These are phyloP conservation scores for Listrodromus nycthemerus DNA, from an alignment of 2,888 invertebrate species.

Conservation along the genomic window DNA sequence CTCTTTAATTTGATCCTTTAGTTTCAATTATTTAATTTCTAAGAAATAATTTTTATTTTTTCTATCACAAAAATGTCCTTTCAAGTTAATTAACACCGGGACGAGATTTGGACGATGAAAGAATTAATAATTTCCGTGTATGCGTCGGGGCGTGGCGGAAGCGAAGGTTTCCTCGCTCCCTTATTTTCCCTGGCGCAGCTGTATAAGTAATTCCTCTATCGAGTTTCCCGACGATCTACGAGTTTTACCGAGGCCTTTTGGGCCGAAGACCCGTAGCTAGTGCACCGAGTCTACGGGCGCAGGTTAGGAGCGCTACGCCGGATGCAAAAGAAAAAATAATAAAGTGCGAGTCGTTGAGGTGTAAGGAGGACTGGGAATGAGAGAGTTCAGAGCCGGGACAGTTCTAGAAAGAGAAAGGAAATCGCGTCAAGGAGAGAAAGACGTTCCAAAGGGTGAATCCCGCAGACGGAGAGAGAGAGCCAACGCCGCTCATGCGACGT, in stretches of 20 bases:
- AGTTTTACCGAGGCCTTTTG: constrained; percentile 10
- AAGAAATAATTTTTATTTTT: not conserved
- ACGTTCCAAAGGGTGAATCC: constrained; percentile 10
- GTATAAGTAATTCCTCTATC: constrained; percentile 22
- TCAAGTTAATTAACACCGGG: not conserved
- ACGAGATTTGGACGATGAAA: not conserved
- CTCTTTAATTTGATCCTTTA: not conserved
- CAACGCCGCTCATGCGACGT: constrained; percentile 58
- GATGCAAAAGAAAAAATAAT: constrained; percentile 43
- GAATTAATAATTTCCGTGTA: not conserved
- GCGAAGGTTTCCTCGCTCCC: constrained; percentile 10
- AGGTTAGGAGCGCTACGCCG: not conserved
- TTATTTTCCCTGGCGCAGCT: constrained; percentile 13
- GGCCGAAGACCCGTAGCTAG: constrained; percentile 3
- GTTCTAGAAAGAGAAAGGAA: constrained; percentile 44
- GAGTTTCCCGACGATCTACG: constrained; percentile 17
- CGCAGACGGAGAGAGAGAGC: constrained; percentile 6
- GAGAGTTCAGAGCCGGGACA: constrained; percentile 14
- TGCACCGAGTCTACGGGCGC: not conserved
- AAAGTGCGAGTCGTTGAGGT: not conserved
- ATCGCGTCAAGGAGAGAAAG: constrained; percentile 40
- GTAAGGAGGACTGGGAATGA: constrained; percentile 23
- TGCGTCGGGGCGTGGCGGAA: constrained; percentile 14
- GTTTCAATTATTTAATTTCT: too few species aligned
- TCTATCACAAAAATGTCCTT: not conserved